Conservation (phyloP, 2,797 vertebrate species). For the Pagetopsis macropterus region DNA sequence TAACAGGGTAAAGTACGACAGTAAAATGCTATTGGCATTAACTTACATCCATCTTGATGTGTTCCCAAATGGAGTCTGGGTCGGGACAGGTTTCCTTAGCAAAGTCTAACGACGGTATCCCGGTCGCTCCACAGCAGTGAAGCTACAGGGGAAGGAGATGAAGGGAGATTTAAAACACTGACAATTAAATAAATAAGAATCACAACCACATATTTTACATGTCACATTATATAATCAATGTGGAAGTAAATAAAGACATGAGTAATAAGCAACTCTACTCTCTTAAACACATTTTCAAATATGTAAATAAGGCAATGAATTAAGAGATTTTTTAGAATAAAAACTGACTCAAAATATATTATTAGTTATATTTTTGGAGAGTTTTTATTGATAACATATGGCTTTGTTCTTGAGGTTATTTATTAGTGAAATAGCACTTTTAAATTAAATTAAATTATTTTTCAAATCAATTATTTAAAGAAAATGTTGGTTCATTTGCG, state of each 20-base stretch:
- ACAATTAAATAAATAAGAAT: not conserved
- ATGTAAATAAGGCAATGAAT: not conserved
- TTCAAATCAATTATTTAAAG: no score
- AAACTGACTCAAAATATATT: no score
- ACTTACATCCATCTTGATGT: constrained; percentile 69
- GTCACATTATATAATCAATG: not conserved
- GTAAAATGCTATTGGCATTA: no score
- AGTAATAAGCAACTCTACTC: no score
- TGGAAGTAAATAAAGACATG: not conserved
- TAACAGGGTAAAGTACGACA: no score
- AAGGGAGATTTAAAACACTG: not conserved
- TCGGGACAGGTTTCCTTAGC: constrained; percentile 61
- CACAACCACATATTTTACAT: not conserved
- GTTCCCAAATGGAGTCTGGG: not conserved
- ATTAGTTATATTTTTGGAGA: no score
- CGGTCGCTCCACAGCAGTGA: constrained; percentile 79
- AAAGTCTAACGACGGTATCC: not conserved
- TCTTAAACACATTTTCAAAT: no score
- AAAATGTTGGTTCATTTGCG: no score
- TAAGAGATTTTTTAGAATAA: not conserved
- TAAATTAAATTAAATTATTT: no score
- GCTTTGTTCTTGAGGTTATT: no score
- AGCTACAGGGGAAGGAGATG: constrained; percentile 62
- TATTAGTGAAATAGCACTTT: no score
- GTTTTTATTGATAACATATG: no score